phyloP scores from a whole-genome alignment of 2,888 invertebrate genomes.

The Lithophane semibrunnea region DNA sequence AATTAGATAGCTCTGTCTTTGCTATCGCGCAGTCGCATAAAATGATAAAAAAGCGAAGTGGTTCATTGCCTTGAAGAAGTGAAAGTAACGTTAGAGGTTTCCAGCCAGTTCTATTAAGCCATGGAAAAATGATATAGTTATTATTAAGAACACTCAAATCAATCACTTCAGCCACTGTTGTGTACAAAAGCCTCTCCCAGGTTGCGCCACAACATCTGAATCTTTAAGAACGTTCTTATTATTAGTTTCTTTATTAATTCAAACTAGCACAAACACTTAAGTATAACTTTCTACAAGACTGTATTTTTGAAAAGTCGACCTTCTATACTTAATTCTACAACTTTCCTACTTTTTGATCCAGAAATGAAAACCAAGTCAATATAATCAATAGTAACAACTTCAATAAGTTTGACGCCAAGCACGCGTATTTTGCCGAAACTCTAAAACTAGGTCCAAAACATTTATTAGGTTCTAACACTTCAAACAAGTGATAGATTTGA shows the following conservation, averaged over 20 bases:
- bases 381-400: constrained; percentile 10
- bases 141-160: not conserved
- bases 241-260: not conserved
- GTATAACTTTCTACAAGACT: not conserved
- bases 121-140: not conserved
- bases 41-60: not conserved
- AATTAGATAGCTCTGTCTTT: too few species aligned
- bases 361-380: constrained; percentile 8
- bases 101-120: not conserved
- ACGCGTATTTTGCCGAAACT: constrained; percentile 16
- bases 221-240: not conserved
- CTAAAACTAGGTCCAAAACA: constrained; percentile 30
- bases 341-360: not conserved
- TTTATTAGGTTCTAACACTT: constrained; percentile 6
- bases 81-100: not conserved
- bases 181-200: not conserved
- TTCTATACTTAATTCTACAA: not conserved
- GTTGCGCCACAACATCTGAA: too few species aligned
- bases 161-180: not conserved
- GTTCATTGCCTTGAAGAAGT: not conserved
- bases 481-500: constrained; percentile 20
- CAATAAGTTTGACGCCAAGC: not conserved
- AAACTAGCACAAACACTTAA: not conserved
- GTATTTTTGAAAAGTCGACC: not conserved
- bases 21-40: too few species aligned